A percentile compares a stretch with the other conserved stretches of the same genome.
Conservation (phyloP, 92 coral and sea anemone species). For the Meandrina meandrites region DNA sequence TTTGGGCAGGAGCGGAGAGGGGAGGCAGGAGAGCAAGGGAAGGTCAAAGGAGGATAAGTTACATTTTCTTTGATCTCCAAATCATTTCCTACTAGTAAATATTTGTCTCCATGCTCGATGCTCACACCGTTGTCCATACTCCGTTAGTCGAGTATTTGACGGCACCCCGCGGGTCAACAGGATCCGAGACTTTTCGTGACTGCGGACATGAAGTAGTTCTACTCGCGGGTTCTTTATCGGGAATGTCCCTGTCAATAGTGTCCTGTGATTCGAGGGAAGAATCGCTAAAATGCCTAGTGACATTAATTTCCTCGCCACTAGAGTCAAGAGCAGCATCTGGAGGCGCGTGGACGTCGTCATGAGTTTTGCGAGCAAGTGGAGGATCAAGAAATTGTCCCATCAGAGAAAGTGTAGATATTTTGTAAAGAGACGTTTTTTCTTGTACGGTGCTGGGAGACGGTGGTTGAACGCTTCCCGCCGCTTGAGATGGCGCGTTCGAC, state of each 20-base stretch:
- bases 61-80: background rate
- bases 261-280: slow-evolving; percentile 5
- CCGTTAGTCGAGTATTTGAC: slow-evolving; percentile 28
- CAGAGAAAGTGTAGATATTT: slow-evolving; percentile 72
- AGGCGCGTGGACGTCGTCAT: slow-evolving; percentile 22
- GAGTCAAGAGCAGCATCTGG: slow-evolving; percentile 4
- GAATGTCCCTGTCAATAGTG: background rate
- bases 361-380: slow-evolving; percentile 59
- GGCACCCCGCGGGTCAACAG: slow-evolving; percentile 19
- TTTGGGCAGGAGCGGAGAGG: background rate
- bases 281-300: background rate
- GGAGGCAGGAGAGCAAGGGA: background rate
- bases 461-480: slow-evolving; percentile 22
- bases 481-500: slow-evolving; percentile 32
- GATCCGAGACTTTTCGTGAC: slow-evolving; percentile 24
- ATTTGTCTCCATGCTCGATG: background rate
- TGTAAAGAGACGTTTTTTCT: slow-evolving; percentile 59
- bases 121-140: slow-evolving; percentile 27
- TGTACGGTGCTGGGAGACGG: slow-evolving; percentile 50
- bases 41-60: background rate
- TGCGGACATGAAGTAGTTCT: slow-evolving; percentile 13
- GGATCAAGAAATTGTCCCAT: slow-evolving; percentile 87
- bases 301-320: slow-evolving; percentile 1
- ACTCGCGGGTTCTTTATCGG: background rate
- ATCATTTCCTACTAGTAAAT: background rate